These are phyloP conservation scores for Atta colombica DNA, from an alignment of 1,140 invertebrate species.

Conservation along the genomic window DNA sequence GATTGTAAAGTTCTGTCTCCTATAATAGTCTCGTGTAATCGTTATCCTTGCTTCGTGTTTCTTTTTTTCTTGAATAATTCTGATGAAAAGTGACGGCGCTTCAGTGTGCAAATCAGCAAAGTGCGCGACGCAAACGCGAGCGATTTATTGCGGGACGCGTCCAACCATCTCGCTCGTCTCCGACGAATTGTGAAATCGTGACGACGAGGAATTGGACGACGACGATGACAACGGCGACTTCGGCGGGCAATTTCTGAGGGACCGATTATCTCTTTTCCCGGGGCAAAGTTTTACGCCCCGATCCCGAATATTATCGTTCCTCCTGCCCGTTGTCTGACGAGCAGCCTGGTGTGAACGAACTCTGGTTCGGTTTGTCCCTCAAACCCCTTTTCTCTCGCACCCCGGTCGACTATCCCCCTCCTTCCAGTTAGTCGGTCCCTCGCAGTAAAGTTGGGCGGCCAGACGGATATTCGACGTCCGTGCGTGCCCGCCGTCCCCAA, in stretches of 20 bases:
- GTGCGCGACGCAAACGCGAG: slow-evolving; percentile 19
- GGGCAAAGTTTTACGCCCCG: slow-evolving; percentile 75
- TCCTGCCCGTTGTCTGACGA: slow-evolving; percentile 70
- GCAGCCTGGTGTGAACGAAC: slow-evolving; percentile 82
- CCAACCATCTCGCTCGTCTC: background rate
- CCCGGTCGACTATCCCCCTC: slow-evolving; percentile 41
- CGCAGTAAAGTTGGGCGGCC: slow-evolving; percentile 77
- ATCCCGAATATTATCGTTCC: slow-evolving; percentile 78
- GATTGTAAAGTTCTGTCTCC: background rate
- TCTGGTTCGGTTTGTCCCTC: slow-evolving; percentile 70
- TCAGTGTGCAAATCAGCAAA: slow-evolving; percentile 57
- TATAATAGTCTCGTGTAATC: background rate
- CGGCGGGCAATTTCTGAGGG: slow-evolving; percentile 68
- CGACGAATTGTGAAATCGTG: slow-evolving; percentile 40
- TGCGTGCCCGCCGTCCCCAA: slow-evolving; percentile 76
- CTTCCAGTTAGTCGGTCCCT: slow-evolving; percentile 66
- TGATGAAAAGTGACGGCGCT: slow-evolving; percentile 22
- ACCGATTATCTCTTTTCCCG: slow-evolving; percentile 74
- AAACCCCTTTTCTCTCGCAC: slow-evolving; percentile 9
- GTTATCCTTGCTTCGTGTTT: background rate
- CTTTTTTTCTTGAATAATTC: slow-evolving; percentile 18
- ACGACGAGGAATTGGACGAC: slow-evolving; percentile 46
- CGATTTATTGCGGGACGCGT: slow-evolving; percentile 28
- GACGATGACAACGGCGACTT: slow-evolving; percentile 43
- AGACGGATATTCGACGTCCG: slow-evolving; percentile 81